phyloP scores from a whole-genome alignment of 1,140 invertebrate species.

The Drosophila baimaii region DNA sequence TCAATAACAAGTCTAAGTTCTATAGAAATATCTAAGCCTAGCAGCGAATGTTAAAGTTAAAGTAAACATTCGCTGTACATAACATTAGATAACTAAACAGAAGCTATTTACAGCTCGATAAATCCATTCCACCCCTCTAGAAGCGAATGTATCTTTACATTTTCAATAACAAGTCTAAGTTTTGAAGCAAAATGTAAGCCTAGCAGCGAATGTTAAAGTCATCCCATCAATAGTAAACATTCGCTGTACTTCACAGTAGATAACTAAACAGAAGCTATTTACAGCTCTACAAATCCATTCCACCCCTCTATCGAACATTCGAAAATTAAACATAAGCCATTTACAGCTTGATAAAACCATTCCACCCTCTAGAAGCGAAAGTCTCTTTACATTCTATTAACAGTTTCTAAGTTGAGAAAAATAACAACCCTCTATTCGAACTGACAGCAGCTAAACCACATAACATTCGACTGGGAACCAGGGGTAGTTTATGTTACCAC shows the following conservation, averaged over 20 bases:
- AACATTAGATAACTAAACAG: neutral
- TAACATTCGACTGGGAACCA: neutral
- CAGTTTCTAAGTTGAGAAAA: neutral
- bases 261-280: neutral
- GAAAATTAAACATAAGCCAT: no score
- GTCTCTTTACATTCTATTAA: neutral
- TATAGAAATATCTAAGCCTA: no score
- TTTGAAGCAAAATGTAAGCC: no score
- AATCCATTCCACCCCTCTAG: neutral
- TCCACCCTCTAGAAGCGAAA: neutral
- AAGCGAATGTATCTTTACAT: neutral
- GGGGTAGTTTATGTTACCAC: slow-evolving; percentile 5
- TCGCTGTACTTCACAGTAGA: no score
- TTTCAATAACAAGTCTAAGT: no score
- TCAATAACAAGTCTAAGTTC: no score
- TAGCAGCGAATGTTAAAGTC: no score
- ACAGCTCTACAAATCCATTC: neutral
- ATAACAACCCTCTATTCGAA: neutral
- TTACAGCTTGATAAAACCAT: no score
- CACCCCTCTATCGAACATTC: neutral
- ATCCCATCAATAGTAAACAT: no score
- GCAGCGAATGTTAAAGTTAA: no score
- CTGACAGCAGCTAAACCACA: neutral
- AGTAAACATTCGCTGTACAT: neutral
- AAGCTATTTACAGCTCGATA: neutral